These are phyloP conservation scores for Drosophila leontia DNA, from an alignment of 1,140 invertebrate species.

Conservation along the genomic window DNA sequence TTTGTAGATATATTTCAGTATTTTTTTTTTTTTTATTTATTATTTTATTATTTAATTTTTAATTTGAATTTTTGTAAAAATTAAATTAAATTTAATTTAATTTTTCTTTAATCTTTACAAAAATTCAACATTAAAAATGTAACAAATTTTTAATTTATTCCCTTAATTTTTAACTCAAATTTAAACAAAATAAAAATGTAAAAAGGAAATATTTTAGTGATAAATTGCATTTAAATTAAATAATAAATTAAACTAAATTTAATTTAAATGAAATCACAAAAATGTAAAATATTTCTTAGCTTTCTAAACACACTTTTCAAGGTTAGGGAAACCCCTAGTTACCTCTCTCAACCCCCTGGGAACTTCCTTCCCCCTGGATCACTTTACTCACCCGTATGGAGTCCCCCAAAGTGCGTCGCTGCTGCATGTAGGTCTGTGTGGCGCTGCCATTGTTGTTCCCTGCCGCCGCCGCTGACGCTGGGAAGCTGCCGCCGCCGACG, in stretches of 20 bases:
- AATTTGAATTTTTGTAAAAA: too few species aligned
- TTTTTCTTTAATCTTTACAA: too few species aligned
- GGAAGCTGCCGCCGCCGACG: slow-evolving; percentile 73
- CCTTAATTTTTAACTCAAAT: too few species aligned
- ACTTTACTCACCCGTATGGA: slow-evolving; percentile 68
- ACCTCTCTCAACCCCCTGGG: not conserved
- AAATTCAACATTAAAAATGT: too few species aligned
- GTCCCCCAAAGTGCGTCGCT: slow-evolving; percentile 66
- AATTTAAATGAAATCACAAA: not conserved
- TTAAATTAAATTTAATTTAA: too few species aligned
- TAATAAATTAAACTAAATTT: not conserved
- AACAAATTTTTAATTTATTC: too few species aligned
- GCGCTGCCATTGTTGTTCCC: slow-evolving; percentile 70
- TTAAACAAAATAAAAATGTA: not conserved
- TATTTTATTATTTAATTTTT: too few species aligned
- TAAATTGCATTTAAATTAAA: too few species aligned
- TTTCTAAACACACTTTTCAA: not conserved
- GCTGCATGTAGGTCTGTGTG: slow-evolving; percentile 69
- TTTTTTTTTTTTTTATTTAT: too few species aligned
- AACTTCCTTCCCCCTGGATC: not conserved
- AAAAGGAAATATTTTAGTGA: not conserved
- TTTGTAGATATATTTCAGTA: too few species aligned
- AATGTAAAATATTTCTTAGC: not conserved
- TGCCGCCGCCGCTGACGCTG: slow-evolving; percentile 9
- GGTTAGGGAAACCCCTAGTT: too few species aligned